Conservation (phyloP, 2,888 invertebrate species). For the Drosophila histrio region DNA sequence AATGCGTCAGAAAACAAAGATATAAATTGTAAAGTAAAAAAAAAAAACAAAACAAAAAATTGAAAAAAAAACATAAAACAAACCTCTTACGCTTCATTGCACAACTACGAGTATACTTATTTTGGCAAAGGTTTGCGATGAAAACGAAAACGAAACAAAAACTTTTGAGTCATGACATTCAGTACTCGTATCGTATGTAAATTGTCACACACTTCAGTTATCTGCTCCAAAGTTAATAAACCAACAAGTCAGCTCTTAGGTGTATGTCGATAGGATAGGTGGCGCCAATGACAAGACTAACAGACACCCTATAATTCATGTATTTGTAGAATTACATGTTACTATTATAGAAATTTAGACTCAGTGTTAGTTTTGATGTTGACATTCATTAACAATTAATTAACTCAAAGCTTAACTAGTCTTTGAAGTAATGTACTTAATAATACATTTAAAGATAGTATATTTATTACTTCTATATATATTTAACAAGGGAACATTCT, state of each 20-base stretch:
- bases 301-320: background rate
- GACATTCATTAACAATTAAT: too few relatives aligned
- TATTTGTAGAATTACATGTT: too few relatives aligned
- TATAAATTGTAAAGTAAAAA: conserved; percentile 32
- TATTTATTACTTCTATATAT: too few relatives aligned
- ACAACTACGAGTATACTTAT: conserved; percentile 23
- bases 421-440: too few relatives aligned
- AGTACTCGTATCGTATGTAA: conserved; percentile 21
- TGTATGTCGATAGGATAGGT: background rate
- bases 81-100: conserved; percentile 39
- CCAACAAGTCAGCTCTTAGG: background rate
- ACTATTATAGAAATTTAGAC: too few relatives aligned
- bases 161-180: conserved; percentile 29
- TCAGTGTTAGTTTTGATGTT: too few relatives aligned
- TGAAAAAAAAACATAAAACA: conserved; percentile 3
- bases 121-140: conserved; percentile 28
- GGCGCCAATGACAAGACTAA: background rate
- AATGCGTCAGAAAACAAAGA: conserved; percentile 49
- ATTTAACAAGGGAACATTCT: too few relatives aligned
- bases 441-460: too few relatives aligned
- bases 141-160: conserved; percentile 8
- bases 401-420: too few relatives aligned
- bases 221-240: conserved; percentile 11
- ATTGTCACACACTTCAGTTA: conserved; percentile 21
- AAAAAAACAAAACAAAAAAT: background rate